phyloP scores from a whole-genome alignment of 37 sponge, comb jelly and placozoan genomes.

The Chondrosia reniformis region DNA sequence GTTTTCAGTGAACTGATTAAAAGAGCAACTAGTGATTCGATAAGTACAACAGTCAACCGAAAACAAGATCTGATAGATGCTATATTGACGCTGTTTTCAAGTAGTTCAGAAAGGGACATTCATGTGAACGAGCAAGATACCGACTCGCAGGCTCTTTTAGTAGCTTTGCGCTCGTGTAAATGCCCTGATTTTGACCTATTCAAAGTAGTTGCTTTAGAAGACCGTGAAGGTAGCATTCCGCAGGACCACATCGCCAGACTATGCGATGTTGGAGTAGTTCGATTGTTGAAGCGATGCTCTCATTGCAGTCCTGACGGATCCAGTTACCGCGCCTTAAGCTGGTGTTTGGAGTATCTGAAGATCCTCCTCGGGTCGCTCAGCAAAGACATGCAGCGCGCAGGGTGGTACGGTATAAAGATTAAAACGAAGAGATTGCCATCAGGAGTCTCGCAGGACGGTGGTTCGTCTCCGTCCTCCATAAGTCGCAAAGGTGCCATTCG shows the following conservation, averaged over 20 bases:
- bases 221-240: slow-evolving; percentile 19
- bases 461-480: neutral
- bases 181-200: neutral
- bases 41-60: neutral
- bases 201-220: neutral
- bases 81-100: neutral
- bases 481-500: neutral
- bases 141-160: neutral
- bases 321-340: slow-evolving; percentile 23
- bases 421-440: neutral
- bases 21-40: too few species aligned
- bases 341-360: slow-evolving; percentile 59
- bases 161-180: neutral
- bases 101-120: neutral
- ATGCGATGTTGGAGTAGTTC: slow-evolving; percentile 56
- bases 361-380: slow-evolving; percentile 23
- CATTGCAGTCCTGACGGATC: neutral
- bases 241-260: slow-evolving; percentile 45
- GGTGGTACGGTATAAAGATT: slow-evolving; percentile 15
- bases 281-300: slow-evolving; percentile 25
- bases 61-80: neutral
- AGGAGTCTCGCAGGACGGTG: too few species aligned
- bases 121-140: neutral
- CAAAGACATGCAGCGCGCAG: neutral
- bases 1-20: too few species aligned